Evolutionary conservation across 1,140 invertebrate species (phyloP), one percentile per base, ranked within the genome.

Genomic region (Monochamus saltuarius): DNA sequence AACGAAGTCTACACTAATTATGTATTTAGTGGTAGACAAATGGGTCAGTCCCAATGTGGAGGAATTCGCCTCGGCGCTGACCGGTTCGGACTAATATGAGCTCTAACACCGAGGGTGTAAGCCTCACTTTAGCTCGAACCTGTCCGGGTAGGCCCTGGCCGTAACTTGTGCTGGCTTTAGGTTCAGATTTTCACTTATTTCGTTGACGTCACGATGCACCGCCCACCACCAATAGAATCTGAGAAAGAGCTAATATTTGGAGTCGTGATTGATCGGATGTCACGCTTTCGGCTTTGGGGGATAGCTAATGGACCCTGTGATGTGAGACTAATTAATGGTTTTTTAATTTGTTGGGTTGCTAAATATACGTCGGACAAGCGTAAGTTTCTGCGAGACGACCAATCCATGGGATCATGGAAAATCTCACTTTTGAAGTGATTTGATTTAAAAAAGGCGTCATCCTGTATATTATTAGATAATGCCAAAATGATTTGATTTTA

Each of bases 241-340:
- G 59, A 65, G 64, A 61, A 56, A 42, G 38, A 62, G 38, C 59
- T 52, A 65, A 65, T 65, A 65, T 65, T 65, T 65, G 64, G 50
- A n/a, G 35, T 29, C 10, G 14, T 56, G 54, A 56, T 56, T 43
- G 54, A 56, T 56, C 45, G 54, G 13, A 56, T 14, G 37, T 38
- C 51, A 29, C 22, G 22, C 22, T 29, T 29, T 29, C 22, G 22
- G 22, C 6, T 29, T 29, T 29, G 6, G 22, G 22, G 22, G 22
- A 29, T 2, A 29, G 6, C 22, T 29, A 29, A 29, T 29, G 22
- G 22, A 29, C 22, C 22, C 22, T 29, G 22, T 29, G 22, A 29
- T 29, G 22, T 29, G 59, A 49, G 59, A 55, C 55, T 61, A 53
- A 61, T 61, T 61, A 46, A 55, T 43, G 22, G 16, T 42, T 13